Conservation (phyloP, 2,113 vertebrate genomes). For the Paramisgurnus dabryanus region DNA sequence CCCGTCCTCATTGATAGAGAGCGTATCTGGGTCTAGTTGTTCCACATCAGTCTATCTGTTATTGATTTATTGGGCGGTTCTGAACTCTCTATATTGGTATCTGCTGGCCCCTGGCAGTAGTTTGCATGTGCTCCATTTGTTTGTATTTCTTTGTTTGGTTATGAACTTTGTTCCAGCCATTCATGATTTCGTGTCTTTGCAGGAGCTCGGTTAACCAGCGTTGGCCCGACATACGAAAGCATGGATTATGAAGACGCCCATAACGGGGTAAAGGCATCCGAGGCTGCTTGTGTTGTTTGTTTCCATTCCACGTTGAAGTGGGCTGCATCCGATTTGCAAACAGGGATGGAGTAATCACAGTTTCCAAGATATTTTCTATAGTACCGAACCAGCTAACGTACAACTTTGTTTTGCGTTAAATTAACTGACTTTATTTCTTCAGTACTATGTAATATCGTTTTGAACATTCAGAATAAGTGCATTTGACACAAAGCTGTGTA, state of each 20-base stretch:
- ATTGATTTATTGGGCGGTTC: conserved; percentile 30
- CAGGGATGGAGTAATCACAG: not conserved
- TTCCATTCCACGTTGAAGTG: not conserved
- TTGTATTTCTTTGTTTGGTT: not conserved
- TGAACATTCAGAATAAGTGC: too few species aligned
- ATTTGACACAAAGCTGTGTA: too few species aligned
- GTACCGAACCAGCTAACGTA: too few species aligned
- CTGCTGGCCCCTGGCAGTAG: not conserved
- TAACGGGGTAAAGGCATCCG: conserved; percentile 60
- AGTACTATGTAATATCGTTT: too few species aligned
- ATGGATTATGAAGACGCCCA: conserved; percentile 64
- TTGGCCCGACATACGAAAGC: conserved; percentile 32
- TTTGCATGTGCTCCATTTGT: not conserved
- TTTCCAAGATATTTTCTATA: conserved; percentile 1
- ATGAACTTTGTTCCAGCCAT: not conserved
- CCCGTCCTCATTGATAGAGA: not conserved
- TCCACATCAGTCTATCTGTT: conserved; percentile 15
- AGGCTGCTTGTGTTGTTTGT: conserved; percentile 24
- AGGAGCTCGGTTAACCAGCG: conserved; percentile 61
- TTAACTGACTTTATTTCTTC: too few species aligned
- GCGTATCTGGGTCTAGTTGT: not conserved
- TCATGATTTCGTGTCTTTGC: conserved; percentile 52
- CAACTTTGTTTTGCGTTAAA: not conserved
- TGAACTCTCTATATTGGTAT: conserved; percentile 8
- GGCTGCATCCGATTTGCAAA: not conserved